A percentile compares a stretch with the other conserved stretches of the same genome.
These are phyloP conservation scores for Listrodromus nycthemerus DNA, from an alignment of 2,888 invertebrate genomes.

Conservation along the genomic window DNA sequence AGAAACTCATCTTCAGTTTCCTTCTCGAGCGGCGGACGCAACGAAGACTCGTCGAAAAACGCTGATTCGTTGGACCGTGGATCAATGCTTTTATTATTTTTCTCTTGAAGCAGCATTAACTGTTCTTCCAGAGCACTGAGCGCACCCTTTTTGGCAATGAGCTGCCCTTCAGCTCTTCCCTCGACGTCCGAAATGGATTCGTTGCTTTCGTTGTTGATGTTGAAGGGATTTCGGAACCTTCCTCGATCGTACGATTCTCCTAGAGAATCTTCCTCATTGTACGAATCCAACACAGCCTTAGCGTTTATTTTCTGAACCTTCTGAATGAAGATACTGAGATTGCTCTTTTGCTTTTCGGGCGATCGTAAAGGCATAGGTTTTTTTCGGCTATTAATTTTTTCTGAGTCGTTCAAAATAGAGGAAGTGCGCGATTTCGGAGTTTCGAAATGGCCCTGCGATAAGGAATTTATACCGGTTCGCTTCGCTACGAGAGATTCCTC, in stretches of 20 bases:
- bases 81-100: not conserved
- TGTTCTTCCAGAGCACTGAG: conserved; percentile 22
- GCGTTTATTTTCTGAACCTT: conserved; percentile 74
- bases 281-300: conserved; percentile 52
- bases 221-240: conserved; percentile 58
- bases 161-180: conserved; percentile 34
- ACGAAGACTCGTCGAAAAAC: not conserved
- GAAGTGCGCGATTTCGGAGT: conserved; percentile 51
- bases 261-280: conserved; percentile 55
- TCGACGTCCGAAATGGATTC: conserved; percentile 9
- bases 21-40: not conserved
- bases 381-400: not conserved
- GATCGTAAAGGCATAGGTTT: not conserved
- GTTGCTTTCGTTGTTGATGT: conserved; percentile 43
- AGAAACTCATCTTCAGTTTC: conserved; percentile 48
- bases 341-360: conserved; percentile 68
- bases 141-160: conserved; percentile 56
- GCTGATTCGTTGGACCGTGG: not conserved
- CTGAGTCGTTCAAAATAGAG: too few relatives aligned
- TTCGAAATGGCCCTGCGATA: conserved; percentile 2
- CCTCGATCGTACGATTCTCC: conserved; percentile 15
- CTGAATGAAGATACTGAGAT: conserved; percentile 77
- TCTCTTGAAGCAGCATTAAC: not conserved
- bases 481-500: conserved; percentile 7
- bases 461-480: conserved; percentile 2